phyloP scores from a whole-genome alignment of 2,113 vertebrate genomes.

The Oenanthe melanoleuca region DNA sequence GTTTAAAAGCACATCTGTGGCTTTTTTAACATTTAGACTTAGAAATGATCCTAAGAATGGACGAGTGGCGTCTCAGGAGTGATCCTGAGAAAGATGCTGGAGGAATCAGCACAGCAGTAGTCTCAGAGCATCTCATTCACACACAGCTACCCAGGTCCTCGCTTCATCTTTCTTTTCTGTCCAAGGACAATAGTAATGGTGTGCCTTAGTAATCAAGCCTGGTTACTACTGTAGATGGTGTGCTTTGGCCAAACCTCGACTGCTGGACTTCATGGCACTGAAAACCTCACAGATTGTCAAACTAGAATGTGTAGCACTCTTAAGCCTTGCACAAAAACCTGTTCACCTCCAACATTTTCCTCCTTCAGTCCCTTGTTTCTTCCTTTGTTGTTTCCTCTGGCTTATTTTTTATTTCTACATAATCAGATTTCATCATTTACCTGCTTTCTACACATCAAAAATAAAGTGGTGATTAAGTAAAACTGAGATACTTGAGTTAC shows the following conservation, averaged over 20 bases:
- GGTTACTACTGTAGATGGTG: not conserved
- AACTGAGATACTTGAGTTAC: not conserved
- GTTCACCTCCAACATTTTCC: not conserved
- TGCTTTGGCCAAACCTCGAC: not conserved
- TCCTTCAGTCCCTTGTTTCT: not conserved
- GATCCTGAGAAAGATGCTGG: not conserved
- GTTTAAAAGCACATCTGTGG: not conserved
- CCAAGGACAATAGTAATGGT: rapidly evolving
- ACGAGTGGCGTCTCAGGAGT: not conserved
- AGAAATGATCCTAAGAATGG: not conserved
- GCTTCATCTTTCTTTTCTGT: not conserved
- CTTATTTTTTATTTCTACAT: not conserved
- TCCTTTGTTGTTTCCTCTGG: not conserved
- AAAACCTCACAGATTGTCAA: not conserved
- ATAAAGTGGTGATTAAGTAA: not conserved
- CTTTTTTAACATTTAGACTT: not conserved
- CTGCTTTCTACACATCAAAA: not conserved
- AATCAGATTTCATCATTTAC: not conserved
- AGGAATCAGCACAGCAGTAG: not conserved
- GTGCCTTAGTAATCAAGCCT: not conserved
- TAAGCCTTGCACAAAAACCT: not conserved
- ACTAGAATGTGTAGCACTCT: not conserved
- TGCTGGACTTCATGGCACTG: not conserved
- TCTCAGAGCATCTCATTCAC: rapidly evolving
- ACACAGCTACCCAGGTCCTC: rapidly evolving